Conservation (phyloP, 2,113 vertebrate species). For the Coturnix japonica region DNA sequence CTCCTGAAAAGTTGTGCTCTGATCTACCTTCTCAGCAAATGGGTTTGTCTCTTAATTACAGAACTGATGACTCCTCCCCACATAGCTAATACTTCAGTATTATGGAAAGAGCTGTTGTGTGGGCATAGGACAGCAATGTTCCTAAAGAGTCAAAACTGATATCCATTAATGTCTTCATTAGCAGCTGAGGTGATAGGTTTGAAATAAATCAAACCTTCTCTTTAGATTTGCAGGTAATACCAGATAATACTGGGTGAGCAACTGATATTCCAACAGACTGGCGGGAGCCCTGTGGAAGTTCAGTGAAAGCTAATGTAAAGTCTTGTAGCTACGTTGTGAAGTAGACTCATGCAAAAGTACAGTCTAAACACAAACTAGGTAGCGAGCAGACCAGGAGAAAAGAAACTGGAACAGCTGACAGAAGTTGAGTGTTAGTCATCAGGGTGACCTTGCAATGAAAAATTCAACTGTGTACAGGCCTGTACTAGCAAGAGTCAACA, state of each 20-base stretch:
- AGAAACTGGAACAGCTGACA: not conserved
- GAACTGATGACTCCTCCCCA: not conserved
- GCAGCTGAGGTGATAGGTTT: not conserved
- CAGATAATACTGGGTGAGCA: not conserved
- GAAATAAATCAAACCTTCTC: not conserved
- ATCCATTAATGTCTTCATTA: not conserved
- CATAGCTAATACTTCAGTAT: not conserved
- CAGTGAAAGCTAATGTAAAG: not conserved
- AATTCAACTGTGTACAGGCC: not conserved
- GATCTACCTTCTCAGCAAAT: not conserved
- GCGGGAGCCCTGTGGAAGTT: not conserved
- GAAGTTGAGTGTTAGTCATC: not conserved
- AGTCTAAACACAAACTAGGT: not conserved
- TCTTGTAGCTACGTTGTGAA: not conserved
- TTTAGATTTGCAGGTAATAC: not conserved
- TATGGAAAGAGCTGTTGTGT: not conserved
- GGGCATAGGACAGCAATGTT: not conserved
- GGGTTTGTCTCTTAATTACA: not conserved
- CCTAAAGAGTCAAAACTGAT: not conserved
- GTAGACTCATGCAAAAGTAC: not conserved
- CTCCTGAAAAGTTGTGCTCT: not conserved
- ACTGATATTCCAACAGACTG: not conserved
- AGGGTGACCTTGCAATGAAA: not conserved
- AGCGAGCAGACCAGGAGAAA: not conserved
- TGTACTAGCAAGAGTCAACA: not conserved